These are phyloP conservation scores for Brachyhypopomus occidentalis DNA, from an alignment of 2,113 vertebrate genomes.

Conservation along the genomic window DNA sequence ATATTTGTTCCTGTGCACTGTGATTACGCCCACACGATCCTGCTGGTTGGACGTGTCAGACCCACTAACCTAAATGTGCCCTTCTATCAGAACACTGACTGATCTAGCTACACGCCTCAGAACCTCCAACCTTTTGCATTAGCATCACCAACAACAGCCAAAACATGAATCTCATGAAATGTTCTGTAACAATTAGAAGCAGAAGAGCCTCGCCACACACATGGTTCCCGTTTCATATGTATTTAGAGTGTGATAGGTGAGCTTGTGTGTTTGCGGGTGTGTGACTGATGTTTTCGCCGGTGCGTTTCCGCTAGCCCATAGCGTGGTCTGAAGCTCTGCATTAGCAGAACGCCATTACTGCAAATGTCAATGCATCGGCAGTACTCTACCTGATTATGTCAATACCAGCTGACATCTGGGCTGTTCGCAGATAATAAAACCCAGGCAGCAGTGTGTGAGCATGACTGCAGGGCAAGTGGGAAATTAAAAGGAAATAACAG, in stretches of 20 bases:
- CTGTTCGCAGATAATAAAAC: constrained; percentile 56
- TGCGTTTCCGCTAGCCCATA: constrained; percentile 40
- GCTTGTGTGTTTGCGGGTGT: not conserved
- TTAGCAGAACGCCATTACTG: constrained; percentile 65
- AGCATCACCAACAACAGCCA: no score
- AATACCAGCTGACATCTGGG: constrained; percentile 60
- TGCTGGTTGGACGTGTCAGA: no score
- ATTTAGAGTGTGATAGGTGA: not conserved
- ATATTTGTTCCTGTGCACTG: no score
- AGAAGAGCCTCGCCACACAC: no score
- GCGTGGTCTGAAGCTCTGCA: constrained; percentile 55
- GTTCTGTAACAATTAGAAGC: no score
- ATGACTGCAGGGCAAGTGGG: constrained; percentile 49
- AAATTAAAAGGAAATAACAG: constrained; percentile 68
- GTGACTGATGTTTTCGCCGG: constrained; percentile 2
- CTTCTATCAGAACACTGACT: no score
- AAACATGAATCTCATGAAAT: no score
- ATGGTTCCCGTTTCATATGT: no score
- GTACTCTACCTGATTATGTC: constrained; percentile 67
- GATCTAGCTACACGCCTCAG: no score
- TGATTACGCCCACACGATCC: no score
- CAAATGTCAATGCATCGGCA: constrained; percentile 69
- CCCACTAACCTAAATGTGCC: no score
- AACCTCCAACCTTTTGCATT: no score
- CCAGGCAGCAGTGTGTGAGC: constrained; percentile 36